A percentile compares a stretch with the other conserved stretches of the same genome.
These are phyloP conservation scores for Helobdella robusta DNA, from an alignment of 2,888 invertebrate species.

Conservation along the genomic window DNA sequence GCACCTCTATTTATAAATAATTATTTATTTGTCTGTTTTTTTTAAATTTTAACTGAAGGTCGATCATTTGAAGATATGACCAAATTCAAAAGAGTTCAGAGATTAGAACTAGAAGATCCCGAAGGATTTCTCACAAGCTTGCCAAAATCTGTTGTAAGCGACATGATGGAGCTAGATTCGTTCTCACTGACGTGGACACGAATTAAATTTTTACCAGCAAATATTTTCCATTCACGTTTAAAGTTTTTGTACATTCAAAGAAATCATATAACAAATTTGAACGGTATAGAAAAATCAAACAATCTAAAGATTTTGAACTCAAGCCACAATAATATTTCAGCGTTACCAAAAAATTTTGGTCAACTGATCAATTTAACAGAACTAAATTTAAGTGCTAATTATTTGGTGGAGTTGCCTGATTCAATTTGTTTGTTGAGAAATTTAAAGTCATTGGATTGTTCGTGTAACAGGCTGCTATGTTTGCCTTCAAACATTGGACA, in stretches of 20 bases:
- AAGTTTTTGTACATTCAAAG: constrained; percentile 19
- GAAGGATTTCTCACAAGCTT: constrained; percentile 20
- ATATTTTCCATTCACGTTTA: constrained; percentile 12
- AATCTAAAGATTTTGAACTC: constrained; percentile 16
- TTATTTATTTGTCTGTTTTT: too few species aligned
- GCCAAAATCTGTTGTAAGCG: constrained; percentile 6
- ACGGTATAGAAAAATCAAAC: constrained; percentile 22
- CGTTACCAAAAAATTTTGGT: constrained; percentile 9
- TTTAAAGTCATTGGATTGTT: constrained; percentile 21
- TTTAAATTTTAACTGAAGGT: too few species aligned
- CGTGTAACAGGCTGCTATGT: constrained; percentile 15
- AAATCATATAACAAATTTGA: constrained; percentile 12
- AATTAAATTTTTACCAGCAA: constrained; percentile 17
- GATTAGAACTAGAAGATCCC: constrained; percentile 24
- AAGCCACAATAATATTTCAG: constrained; percentile 15
- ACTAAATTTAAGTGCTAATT: constrained; percentile 12
- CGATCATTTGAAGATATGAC: too few species aligned
- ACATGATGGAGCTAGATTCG: constrained; percentile 16
- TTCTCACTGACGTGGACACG: constrained; percentile 21
- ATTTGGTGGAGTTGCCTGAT: constrained; percentile 9
- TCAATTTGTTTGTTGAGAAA: constrained; percentile 3
- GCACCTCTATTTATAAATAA: too few species aligned
- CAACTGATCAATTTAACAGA: constrained; percentile 3
- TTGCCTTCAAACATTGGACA: constrained; percentile 19
- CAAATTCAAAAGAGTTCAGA: constrained; percentile 12